Base-by-base conservation (phyloP, 1,140 invertebrate species). In the Drosophila parabipectinata region DNA sequence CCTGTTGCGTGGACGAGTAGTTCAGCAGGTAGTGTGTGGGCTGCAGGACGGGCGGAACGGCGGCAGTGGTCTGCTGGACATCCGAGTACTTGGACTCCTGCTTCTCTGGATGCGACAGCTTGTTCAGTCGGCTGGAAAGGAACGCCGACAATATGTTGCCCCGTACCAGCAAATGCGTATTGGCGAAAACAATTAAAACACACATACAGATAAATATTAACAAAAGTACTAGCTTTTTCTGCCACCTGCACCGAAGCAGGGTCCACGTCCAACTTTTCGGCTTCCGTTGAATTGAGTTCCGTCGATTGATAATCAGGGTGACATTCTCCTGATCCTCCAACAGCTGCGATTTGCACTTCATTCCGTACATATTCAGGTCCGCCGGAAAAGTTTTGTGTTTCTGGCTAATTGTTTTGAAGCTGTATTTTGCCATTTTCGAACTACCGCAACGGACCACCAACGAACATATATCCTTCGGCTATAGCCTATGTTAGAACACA, bases 341-440 rank as follows among this genome's bases (percentile, higher is more conserved):
- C 34, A 88, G 41, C 47, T 88, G 78, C n/a, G 83, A 88, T 59
- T 87, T 87, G 63, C 80, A 79, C 72, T 84, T 75, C 55, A 62
- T 60, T n/a, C 75, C 68, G 54, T 77, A 77, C 57, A 79, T 67
- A 71, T 82, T 78, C 9, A 72, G 48, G 60, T 82, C 77, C 26
- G 79, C 75, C 37, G 82, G 82, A 76, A 81, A 85, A 26, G 82
- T 87, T 68, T 82, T 87, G 41, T 82, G 47, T 69, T 87, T 87
- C 60, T 77, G 83, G 56, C 62, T 87, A 39, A 87, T 87, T 68
- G 84, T 85, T 44, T 77, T 80, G 59, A 87, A 82, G 57, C 71
- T 72, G 63, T 83, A 76, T 53, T 88, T 87, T 58, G 71, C 67
- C 82, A 87, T 87, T 82, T 44, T 87, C 47, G 47, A 72, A 77